Percentiles rank a stretch among this genome's conserved stretches.
Conservation (phyloP, 2,113 vertebrate genomes). For the Chionomys nivalis region DNA sequence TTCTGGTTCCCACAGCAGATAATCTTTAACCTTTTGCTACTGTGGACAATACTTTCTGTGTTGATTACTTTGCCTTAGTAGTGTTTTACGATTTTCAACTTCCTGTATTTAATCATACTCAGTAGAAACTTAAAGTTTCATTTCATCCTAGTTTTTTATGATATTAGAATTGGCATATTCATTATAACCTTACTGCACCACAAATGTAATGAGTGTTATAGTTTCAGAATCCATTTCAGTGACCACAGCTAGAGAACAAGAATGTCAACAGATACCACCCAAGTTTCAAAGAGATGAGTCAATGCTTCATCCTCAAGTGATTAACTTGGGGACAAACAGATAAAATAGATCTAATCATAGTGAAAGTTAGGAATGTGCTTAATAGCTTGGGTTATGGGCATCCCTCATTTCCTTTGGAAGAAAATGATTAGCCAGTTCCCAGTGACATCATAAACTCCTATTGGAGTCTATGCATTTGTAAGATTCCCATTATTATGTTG, state of each 20-base stretch:
- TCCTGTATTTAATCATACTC: neutral
- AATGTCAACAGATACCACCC: neutral
- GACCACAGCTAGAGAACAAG: neutral
- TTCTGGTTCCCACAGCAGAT: neutral
- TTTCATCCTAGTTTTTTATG: neutral
- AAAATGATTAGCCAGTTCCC: neutral
- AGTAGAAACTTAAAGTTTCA: neutral
- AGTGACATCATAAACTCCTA: neutral
- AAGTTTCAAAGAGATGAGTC: neutral
- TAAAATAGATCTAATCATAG: neutral
- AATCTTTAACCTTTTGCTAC: neutral
- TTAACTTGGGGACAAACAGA: neutral
- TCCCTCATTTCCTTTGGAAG: neutral
- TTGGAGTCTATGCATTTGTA: neutral
- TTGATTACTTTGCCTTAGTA: constrained; percentile 15
- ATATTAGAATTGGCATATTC: neutral
- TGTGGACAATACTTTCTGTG: neutral
- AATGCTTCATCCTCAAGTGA: neutral
- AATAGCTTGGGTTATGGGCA: neutral
- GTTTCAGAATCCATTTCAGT: neutral
- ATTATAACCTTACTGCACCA: neutral
- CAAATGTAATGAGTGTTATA: neutral
- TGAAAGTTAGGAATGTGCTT: neutral
- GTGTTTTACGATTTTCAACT: neutral
- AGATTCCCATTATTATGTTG: neutral